Conservation (phyloP, 2,797 vertebrate species). For the Anniella stebbinsi region DNA sequence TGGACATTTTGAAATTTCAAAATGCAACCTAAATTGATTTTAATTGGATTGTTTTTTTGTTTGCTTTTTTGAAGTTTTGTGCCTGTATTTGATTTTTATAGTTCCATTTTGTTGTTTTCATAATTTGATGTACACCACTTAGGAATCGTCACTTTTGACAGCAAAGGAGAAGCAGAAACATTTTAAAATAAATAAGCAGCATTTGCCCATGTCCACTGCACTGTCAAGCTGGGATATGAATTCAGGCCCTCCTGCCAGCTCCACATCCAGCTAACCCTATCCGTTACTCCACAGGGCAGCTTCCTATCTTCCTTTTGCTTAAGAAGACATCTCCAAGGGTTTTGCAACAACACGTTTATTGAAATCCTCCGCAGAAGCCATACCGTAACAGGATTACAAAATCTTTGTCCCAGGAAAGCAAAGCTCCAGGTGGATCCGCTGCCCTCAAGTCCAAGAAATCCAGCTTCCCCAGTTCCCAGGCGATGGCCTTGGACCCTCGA, state of each 20-base stretch:
- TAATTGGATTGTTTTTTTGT: too few relatives aligned
- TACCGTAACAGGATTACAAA: not conserved
- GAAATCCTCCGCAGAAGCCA: not conserved
- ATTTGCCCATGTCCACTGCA: not conserved
- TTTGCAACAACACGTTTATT: not conserved
- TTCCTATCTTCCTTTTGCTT: not conserved
- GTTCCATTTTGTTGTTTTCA: too few relatives aligned
- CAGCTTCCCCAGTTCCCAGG: not conserved
- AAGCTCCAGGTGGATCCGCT: not conserved
- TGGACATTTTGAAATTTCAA: too few relatives aligned
- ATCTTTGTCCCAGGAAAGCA: not conserved
- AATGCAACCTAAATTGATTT: too few relatives aligned
- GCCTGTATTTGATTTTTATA: too few relatives aligned
- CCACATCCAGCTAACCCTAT: not conserved
- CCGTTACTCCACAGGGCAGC: not conserved
- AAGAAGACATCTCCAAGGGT: not conserved
- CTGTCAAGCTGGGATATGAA: not conserved
- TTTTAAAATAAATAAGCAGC: too few relatives aligned
- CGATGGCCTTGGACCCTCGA: constrained; percentile 26
- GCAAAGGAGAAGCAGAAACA: too few relatives aligned
- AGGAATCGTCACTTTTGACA: too few relatives aligned
- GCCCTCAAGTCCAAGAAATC: accelerated
- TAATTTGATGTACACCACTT: too few relatives aligned
- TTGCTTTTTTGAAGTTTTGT: too few relatives aligned
- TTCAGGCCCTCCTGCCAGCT: not conserved